Evolutionary conservation across 2,888 invertebrate species (phyloP).

Genomic region (Diogma glabrata): DNA sequence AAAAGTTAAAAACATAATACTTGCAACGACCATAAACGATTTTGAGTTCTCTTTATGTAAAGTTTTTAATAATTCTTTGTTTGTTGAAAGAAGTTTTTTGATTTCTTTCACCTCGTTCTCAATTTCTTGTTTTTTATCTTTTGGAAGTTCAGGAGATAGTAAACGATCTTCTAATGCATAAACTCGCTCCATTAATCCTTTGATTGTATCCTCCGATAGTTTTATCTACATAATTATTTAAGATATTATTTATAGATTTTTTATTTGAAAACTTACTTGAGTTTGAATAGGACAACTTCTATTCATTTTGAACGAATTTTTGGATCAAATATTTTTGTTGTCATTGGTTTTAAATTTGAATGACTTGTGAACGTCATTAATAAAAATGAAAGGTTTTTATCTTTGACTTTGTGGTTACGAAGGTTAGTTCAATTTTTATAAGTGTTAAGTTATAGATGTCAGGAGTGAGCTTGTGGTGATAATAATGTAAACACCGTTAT

Average conservation of each 20-base stretch:
- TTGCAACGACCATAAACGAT: conserved; percentile 11
- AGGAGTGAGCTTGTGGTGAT: too few relatives aligned
- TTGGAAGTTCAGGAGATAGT: conserved; percentile 3
- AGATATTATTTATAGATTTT: not conserved
- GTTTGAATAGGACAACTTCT: conserved; percentile 6
- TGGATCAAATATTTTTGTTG: too few relatives aligned
- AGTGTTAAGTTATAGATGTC: too few relatives aligned
- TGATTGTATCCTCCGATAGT: conserved; percentile 11
- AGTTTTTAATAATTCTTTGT: conserved; percentile 11
- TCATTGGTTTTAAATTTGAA: too few relatives aligned
- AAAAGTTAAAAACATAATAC: conserved; percentile 11
- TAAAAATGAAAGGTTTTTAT: too few relatives aligned
- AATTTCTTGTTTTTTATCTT: conserved; percentile 6
- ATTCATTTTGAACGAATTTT: too few relatives aligned
- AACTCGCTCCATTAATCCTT: conserved; percentile 11
- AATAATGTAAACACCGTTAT: too few relatives aligned
- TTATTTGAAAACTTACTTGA: too few relatives aligned
- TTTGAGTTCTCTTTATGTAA: conserved; percentile 15
- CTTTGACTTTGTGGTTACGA: too few relatives aligned
- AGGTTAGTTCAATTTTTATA: too few relatives aligned
- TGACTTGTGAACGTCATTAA: too few relatives aligned
- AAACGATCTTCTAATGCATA: conserved; percentile 13
- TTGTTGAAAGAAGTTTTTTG: conserved; percentile 12
- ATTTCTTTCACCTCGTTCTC: conserved; percentile 14
- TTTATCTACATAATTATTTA: conserved; percentile 8